Conservation (phyloP, 2,113 vertebrate species). For the Gracilinanus agilis region DNA sequence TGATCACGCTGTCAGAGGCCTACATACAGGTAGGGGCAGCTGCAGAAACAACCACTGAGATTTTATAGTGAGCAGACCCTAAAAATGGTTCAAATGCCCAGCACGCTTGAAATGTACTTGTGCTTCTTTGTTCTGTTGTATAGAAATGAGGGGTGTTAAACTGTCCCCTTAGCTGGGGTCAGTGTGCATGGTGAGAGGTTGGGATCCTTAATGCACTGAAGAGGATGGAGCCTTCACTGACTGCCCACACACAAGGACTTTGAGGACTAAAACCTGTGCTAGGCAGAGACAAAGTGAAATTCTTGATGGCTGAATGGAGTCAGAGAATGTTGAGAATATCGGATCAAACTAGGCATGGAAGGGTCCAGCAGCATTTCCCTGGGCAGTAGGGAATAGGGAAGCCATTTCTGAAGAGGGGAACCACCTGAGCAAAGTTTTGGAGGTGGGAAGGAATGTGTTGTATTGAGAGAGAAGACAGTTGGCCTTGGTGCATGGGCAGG, state of each 20-base stretch:
- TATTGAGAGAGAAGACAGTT: no score
- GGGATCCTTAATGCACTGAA: neutral
- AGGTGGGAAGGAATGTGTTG: neutral
- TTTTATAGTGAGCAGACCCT: no score
- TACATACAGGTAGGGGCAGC: slow-evolving; percentile 94
- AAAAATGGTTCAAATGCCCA: neutral
- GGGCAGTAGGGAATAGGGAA: neutral
- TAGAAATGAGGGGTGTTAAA: neutral
- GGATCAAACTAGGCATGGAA: neutral
- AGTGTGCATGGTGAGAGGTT: neutral
- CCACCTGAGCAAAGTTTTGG: no score
- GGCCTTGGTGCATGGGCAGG: no score
- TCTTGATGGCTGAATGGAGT: neutral
- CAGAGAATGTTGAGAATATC: neutral
- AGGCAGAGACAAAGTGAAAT: no score
- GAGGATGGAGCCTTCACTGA: neutral
- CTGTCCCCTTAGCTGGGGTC: neutral
- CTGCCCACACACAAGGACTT: neutral
- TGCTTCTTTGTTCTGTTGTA: neutral
- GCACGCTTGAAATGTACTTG: no score
- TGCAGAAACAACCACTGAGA: neutral
- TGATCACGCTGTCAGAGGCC: slow-evolving; percentile 97
- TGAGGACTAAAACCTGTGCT: no score
- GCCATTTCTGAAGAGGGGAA: no score
- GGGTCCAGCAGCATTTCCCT: neutral